These are phyloP conservation scores for Eristalis tenax DNA, from an alignment of 2,888 invertebrate genomes.

Conservation along the genomic window DNA sequence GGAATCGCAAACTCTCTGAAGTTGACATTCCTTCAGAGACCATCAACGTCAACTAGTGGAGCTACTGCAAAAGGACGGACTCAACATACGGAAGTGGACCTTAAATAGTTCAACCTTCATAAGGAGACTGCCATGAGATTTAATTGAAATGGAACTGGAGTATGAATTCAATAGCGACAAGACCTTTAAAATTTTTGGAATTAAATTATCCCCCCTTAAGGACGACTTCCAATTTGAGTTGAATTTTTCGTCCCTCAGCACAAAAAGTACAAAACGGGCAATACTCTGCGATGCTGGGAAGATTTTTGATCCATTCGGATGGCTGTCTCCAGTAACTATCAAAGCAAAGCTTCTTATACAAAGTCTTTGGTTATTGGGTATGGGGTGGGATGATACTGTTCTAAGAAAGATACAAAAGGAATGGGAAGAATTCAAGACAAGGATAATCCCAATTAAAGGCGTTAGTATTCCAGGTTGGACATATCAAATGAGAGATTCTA, in stretches of 20 bases:
- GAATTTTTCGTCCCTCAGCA: background rate
- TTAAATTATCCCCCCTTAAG: background rate
- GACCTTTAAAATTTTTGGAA: background rate
- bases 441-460: background rate
- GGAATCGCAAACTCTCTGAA: background rate
- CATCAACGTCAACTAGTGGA: background rate
- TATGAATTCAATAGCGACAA: background rate
- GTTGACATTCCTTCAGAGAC: background rate
- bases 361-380: background rate
- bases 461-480: background rate
- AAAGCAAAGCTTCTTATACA: background rate
- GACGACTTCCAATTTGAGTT: background rate
- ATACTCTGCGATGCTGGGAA: background rate
- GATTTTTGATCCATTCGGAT: background rate
- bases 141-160: background rate
- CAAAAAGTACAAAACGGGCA: background rate
- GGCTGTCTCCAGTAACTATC: background rate
- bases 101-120: background rate
- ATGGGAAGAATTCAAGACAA: slow-evolving; percentile 5
- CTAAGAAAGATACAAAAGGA: slow-evolving; percentile 6
- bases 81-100: background rate
- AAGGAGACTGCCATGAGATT: no score
- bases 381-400: background rate
- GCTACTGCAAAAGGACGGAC: background rate
- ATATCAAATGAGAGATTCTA: background rate